Evolutionary conservation across 2,888 invertebrate species (phyloP), one percentile per base, ranked within the genome.

Genomic region (Hydropsyche betteni): DNA sequence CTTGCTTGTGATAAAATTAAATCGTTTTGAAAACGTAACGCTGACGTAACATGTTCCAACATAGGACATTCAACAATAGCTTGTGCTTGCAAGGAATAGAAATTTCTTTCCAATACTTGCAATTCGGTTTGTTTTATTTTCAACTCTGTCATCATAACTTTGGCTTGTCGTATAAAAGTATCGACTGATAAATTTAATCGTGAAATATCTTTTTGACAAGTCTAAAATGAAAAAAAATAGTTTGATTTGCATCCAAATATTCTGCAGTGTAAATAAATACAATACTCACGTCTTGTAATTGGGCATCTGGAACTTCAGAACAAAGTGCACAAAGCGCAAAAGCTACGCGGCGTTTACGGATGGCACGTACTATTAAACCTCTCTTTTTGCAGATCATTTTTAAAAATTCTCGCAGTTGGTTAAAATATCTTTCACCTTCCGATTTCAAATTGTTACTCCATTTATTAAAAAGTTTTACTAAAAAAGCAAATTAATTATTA

Each of bases 171-270:
- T 55, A 83, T 80, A 77, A 85, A 85, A 71, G 80, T 84, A 69
- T 86, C 86, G 0, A 83, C 83, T 0, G 86, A 85, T 5, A 86
- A 83, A 77, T 86, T 86, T 77, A 86, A 85, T 0, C 87, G 82
- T 0, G 86, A 85, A 14, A 86, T 84, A 5, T 87, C 86, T 81
- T 87, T 86, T 0, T 81, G 84, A 79, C 84, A 85, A 80, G 85
- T 83, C 88, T 88, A 77, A 34, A 76, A 77, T 53, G n/a, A 50
- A 75, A 38, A 8, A 44, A 44, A 10, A 4, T 2, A 8, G 0
- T 44, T 44, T 8, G 1, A 44, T 8, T 44, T 6, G 3, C 1
- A 8, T 44, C 44, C 24, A 24, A 44, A 44, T 10, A 44, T 44
- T 44, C 1, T 44, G 44, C 44, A 44, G 1, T 8, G 44, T 24